Evolutionary conservation across 1,140 invertebrate genomes (phyloP), one percentile per base, ranked within the genome.

Genomic region (Dreissena polymorpha): DNA sequence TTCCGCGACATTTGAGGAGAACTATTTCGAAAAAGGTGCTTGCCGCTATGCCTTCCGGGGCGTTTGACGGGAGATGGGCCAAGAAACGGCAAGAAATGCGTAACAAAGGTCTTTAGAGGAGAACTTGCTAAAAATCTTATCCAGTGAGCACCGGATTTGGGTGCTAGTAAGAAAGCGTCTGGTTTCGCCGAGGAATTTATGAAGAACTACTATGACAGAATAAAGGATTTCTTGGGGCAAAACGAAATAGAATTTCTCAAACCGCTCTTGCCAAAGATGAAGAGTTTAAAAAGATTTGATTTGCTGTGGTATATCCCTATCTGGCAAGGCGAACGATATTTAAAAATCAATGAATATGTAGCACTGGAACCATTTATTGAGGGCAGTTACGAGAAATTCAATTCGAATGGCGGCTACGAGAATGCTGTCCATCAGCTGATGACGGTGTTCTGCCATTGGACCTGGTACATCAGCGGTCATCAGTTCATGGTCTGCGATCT

Each of bases 391-490:
- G 64, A n/a, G 18, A 82, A 82, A 55, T 82, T 82, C 55, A 82
- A 82, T 39, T 65, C 70, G 16, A 82, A 82, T 55, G 69, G 60
- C 27, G 79, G 79, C 13, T 74, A 82, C 25, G 79, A 82, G 53
- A 53, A 82, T n/a, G n/a, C n/a, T n/a, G 49, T 53, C 18, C 53
- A 63, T 51, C n/a, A 21, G 5, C 49, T 82, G 23, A 50, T 82
- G 16, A 68, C 23, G 53, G 50, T 69, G 23, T 82, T 82, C 55
- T 53, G 79, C 27, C 79, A 82, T 27, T 82, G 79, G 79, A 82
- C 79, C 0, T 82, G 70, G 69, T 49, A 67, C 64, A 53, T 73
- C 7, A 82, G 79, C 53, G 70, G 70, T 13, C 29, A 67, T 29
- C 64, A 65, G 21, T 67, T 64, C 63, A 82, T 82, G 69, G 57